Percentiles rank a stretch among this genome's conserved stretches.
Conservation (phyloP, 1,140 invertebrate species). For the Drosophila nikananu region DNA sequence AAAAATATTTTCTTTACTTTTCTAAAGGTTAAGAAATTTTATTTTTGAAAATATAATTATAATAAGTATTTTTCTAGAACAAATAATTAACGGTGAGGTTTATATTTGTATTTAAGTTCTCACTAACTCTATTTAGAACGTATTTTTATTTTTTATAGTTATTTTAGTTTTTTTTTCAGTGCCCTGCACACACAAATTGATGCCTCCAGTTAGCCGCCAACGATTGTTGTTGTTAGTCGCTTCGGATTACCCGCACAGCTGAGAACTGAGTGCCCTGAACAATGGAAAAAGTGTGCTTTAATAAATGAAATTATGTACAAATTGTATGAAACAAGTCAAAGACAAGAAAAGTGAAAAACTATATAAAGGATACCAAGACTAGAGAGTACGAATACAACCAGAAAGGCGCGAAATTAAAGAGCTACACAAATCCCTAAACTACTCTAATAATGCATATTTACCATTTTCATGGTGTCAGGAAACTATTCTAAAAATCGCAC, state of each 20-base stretch:
- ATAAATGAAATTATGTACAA: conserved; percentile 35
- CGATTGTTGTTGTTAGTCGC: conserved; percentile 20
- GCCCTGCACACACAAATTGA: conserved; percentile 20
- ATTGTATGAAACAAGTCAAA: conserved; percentile 31
- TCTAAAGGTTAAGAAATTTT: background rate
- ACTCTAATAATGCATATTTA: too few species aligned
- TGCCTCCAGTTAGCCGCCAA: conserved; percentile 18
- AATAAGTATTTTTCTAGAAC: background rate
- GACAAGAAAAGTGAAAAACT: background rate
- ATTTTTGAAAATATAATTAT: background rate
- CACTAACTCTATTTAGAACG: too few species aligned
- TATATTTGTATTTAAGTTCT: background rate
- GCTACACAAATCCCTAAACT: background rate
- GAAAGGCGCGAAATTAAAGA: background rate
- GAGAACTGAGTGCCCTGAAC: conserved; percentile 21
- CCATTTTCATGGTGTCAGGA: background rate
- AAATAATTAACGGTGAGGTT: background rate
- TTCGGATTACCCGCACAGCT: conserved; percentile 43
- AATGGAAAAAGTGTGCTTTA: conserved; percentile 16
- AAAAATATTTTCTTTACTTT: background rate
- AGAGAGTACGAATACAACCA: background rate
- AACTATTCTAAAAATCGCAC: background rate
- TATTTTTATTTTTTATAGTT: too few species aligned
- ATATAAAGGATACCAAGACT: background rate
- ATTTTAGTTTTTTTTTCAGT: conserved; percentile 1